Percentiles rank a stretch among this genome's conserved stretches.
phyloP scores from a whole-genome alignment of 2,888 invertebrate species.

The Thecophora atra region DNA sequence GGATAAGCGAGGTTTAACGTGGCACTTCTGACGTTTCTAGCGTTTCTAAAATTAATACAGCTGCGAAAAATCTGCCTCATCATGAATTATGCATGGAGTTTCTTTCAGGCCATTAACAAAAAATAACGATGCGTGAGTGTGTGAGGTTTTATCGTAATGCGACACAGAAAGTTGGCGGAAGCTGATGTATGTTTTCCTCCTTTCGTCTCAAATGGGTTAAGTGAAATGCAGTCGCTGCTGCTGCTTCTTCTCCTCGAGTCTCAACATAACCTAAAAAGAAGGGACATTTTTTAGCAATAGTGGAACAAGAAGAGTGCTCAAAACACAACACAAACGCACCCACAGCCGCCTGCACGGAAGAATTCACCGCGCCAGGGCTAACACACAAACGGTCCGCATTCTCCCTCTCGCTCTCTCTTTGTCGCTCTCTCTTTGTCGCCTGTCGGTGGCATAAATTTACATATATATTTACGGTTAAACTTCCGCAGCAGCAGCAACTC shows the following conservation, averaged over 20 bases:
- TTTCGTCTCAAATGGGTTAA: constrained; percentile 23
- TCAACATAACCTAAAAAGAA: constrained; percentile 21
- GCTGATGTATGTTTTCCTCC: background rate
- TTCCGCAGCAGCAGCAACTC: too few relatives aligned
- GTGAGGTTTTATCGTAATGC: background rate
- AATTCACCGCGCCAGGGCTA: too few relatives aligned
- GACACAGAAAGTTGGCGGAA: background rate
- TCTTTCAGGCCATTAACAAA: background rate
- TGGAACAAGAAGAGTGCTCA: background rate
- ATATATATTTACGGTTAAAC: too few relatives aligned
- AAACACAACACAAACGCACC: background rate
- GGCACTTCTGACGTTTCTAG: too few relatives aligned
- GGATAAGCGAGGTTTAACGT: too few relatives aligned
- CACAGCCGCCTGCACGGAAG: background rate
- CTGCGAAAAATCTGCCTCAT: too few relatives aligned
- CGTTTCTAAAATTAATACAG: too few relatives aligned
- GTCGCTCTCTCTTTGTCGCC: too few relatives aligned
- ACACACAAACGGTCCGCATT: too few relatives aligned
- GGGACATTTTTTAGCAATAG: background rate
- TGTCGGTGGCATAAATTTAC: too few relatives aligned
- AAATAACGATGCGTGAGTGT: background rate
- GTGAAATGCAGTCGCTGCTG: constrained; percentile 15
- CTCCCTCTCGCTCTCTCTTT: too few relatives aligned
- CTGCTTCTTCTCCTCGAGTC: background rate
- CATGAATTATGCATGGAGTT: too few relatives aligned